Conservation (phyloP, 1,140 invertebrate species). For the Diachasma alloeum region DNA sequence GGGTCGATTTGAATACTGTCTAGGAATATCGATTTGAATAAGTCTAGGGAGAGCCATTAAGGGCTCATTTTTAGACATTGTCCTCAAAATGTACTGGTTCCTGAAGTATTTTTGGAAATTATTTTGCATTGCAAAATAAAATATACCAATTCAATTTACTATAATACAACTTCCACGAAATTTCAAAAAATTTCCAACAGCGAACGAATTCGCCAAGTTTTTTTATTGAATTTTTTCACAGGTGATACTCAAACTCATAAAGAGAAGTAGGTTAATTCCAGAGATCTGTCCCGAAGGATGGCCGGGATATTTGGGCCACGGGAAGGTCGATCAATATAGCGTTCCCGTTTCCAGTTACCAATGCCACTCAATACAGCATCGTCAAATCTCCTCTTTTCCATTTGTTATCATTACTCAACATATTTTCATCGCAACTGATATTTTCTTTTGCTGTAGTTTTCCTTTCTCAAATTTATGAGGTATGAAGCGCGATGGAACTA, state of each 20-base stretch:
- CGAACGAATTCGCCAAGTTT: background rate
- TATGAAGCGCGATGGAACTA: too few species aligned
- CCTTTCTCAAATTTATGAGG: too few species aligned
- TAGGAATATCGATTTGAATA: too few species aligned
- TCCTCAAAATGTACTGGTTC: too few species aligned
- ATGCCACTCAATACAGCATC: slow-evolving; percentile 12
- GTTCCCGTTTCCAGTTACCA: slow-evolving; percentile 36
- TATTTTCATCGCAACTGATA: background rate
- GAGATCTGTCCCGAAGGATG: slow-evolving; percentile 54
- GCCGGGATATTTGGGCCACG: slow-evolving; percentile 61
- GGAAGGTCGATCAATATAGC: slow-evolving; percentile 62
- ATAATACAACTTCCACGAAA: too few species aligned
- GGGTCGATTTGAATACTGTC: too few species aligned
- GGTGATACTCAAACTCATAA: background rate
- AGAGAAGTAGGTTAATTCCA: slow-evolving; percentile 56
- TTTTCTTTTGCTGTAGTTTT: background rate
- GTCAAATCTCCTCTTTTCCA: background rate
- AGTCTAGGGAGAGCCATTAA: too few species aligned
- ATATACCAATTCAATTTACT: too few species aligned
- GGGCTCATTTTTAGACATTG: too few species aligned
- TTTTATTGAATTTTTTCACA: background rate
- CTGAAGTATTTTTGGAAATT: too few species aligned
- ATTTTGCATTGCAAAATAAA: too few species aligned
- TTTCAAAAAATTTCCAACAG: too few species aligned
- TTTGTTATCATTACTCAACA: background rate